Evolutionary conservation across 2,888 invertebrate species (phyloP).

Genomic region (Agonopterix alstromeriana): DNA sequence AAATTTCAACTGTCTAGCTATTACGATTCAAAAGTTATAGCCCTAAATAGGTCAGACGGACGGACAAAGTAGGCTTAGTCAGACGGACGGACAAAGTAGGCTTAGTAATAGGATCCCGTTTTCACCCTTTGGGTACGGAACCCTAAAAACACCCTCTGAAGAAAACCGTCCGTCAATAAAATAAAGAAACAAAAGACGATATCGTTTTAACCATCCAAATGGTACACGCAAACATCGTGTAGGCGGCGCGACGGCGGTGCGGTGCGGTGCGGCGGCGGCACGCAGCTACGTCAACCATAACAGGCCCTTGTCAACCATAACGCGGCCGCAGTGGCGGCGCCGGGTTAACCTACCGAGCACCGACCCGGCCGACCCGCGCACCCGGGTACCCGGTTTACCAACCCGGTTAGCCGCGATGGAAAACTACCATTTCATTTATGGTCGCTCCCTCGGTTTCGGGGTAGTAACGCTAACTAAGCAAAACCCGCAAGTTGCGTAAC

Average conservation of each 20-base stretch:
- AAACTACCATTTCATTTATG: conserved; percentile 75
- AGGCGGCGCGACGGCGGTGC: not conserved
- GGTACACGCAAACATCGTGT: conserved; percentile 23
- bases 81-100: too few relatives aligned
- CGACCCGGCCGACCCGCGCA: conserved; percentile 5
- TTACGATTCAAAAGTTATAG: too few relatives aligned
- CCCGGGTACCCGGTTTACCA: conserved; percentile 28
- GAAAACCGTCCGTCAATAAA: conserved; percentile 2
- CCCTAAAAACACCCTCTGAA: conserved; percentile 6
- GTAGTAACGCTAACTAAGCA: conserved; percentile 59
- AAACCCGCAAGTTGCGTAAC: conserved; percentile 64
- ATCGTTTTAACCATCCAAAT: conserved; percentile 9
- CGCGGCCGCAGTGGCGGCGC: conserved; percentile 51
- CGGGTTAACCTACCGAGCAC: conserved; percentile 19
- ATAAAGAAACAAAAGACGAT: not conserved
- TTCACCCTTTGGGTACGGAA: too few relatives aligned
- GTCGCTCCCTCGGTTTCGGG: conserved; percentile 63
- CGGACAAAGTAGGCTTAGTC: too few relatives aligned
- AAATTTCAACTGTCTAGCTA: too few relatives aligned
- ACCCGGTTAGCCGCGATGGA: conserved; percentile 55
- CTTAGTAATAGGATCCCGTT: too few relatives aligned
- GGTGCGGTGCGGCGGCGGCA: conserved; percentile 17
- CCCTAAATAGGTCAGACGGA: too few relatives aligned
- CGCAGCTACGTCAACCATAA: conserved; percentile 54
- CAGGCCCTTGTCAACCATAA: conserved; percentile 73